phyloP scores from a whole-genome alignment of 2,797 vertebrate species.

The Galaxias olidus region DNA sequence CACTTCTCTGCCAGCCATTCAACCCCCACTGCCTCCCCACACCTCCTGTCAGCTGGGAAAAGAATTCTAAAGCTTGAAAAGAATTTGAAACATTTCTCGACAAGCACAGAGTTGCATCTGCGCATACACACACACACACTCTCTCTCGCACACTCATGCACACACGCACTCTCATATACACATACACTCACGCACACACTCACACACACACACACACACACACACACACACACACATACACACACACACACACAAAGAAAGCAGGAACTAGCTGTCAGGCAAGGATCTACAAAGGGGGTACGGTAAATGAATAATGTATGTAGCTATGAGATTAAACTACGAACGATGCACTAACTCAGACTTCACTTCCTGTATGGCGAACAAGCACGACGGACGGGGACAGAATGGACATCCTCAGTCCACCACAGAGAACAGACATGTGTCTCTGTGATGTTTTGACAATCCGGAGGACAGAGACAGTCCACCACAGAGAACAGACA shows the following conservation, averaged over 20 bases:
- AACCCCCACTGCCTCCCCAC: slow-evolving; percentile 8
- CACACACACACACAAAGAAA: background rate
- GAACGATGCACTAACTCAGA: slow-evolving; percentile 55
- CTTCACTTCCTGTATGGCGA: background rate
- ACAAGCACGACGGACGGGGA: no score
- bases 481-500: no score
- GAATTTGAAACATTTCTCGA: slow-evolving; percentile 44
- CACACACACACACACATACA: no score
- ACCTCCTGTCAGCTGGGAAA: slow-evolving; percentile 53
- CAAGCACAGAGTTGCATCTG: slow-evolving; percentile 17
- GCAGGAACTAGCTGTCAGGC: slow-evolving; percentile 13
- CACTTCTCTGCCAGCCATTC: no score
- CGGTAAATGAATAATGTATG: slow-evolving; percentile 57
- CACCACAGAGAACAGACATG: no score
- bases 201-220: no score
- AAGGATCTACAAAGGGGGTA: slow-evolving; percentile 37
- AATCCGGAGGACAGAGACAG: no score
- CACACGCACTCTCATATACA: no score
- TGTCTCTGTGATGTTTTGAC: no score
- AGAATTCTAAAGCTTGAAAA: slow-evolving; percentile 49
- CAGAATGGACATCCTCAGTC: no score
- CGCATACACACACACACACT: background rate
- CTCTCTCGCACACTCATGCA: background rate
- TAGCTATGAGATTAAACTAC: slow-evolving; percentile 61
- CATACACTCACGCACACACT: no score